Percentiles rank a stretch among this genome's conserved stretches.
phyloP scores from a whole-genome alignment of 2,797 vertebrate species.

The Tolypeutes matacus region DNA sequence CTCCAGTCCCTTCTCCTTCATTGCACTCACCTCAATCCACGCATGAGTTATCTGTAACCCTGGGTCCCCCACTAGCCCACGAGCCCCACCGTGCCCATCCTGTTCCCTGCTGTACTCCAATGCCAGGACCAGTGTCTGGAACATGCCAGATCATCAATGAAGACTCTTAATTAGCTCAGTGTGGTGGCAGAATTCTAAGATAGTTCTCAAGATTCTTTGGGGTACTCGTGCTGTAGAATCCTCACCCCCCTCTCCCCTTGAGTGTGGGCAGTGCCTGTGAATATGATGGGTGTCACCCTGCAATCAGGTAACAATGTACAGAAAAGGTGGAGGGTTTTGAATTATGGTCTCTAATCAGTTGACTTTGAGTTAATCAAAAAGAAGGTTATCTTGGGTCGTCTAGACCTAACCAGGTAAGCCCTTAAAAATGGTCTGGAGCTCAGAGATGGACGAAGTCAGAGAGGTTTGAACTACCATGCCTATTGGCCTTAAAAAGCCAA shows the following conservation, averaged over 20 bases:
- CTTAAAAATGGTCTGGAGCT: neutral
- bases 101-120: neutral
- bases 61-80: neutral
- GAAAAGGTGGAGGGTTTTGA: neutral
- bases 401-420: neutral
- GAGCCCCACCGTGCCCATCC: neutral
- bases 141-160: neutral
- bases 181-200: neutral
- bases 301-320: fast-evolving
- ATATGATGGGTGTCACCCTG: neutral
- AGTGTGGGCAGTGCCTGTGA: neutral
- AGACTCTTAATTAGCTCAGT: neutral
- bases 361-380: neutral
- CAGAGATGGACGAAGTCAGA: neutral
- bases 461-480: neutral
- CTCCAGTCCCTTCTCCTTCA: neutral
- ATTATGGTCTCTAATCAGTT: neutral
- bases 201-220: neutral
- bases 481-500: neutral
- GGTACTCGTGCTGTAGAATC: neutral
- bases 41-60: neutral
- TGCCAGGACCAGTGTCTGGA: neutral
- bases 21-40: no score
- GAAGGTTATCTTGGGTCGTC: neutral
- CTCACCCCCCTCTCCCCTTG: neutral